A percentile compares a stretch with the other conserved stretches of the same genome.
phyloP scores from a whole-genome alignment of 1,140 invertebrate genomes.

The Glossosoma conforme region DNA sequence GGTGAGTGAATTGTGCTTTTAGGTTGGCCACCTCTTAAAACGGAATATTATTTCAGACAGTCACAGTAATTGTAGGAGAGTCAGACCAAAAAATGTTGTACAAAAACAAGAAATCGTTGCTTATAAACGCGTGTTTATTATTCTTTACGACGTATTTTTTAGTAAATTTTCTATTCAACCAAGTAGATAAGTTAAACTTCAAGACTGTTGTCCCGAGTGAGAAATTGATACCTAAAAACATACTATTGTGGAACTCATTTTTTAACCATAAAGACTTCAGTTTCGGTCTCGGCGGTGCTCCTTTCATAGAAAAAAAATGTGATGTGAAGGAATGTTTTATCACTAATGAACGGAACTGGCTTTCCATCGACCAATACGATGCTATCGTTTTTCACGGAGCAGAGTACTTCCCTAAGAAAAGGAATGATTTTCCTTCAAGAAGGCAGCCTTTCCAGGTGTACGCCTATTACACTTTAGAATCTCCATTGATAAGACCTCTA shows the following conservation, averaged over 20 bases:
- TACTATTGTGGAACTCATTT: constrained; percentile 22
- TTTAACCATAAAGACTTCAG: constrained; percentile 12
- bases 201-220: too few species aligned
- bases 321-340: constrained; percentile 11
- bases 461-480: constrained; percentile 39
- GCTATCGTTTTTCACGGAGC: constrained; percentile 42
- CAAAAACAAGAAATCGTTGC: too few species aligned
- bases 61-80: too few species aligned
- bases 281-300: constrained; percentile 6
- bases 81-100: too few species aligned
- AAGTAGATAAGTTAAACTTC: too few species aligned
- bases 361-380: constrained; percentile 35
- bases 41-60: too few species aligned
- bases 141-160: too few species aligned
- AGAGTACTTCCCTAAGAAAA: constrained; percentile 30
- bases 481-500: constrained; percentile 37
- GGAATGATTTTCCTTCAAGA: constrained; percentile 28
- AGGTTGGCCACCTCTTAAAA: too few species aligned
- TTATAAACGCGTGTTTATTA: too few species aligned
- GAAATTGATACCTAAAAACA: constrained; percentile 15
- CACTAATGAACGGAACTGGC: neutral
- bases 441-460: constrained; percentile 36
- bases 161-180: too few species aligned
- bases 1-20: too few species aligned
- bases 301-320: constrained; percentile 10